A percentile compares a stretch with the other conserved stretches of the same genome.
These are phyloP conservation scores for Orchesella cincta DNA, from an alignment of 1,140 invertebrate species.

Conservation along the genomic window DNA sequence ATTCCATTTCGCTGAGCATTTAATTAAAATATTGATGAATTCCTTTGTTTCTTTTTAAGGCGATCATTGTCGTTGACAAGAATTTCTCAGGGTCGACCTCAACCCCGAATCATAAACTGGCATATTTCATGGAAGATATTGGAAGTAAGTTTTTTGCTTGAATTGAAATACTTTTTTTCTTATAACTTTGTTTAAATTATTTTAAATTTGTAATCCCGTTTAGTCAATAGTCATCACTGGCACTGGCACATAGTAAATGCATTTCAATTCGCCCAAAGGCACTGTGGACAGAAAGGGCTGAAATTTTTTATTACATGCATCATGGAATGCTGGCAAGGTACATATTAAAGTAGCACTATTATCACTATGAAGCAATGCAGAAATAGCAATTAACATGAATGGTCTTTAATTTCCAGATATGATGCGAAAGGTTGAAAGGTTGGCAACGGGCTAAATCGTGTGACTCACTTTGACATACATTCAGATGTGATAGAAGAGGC, in stretches of 20 bases:
- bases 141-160: too few relatives aligned
- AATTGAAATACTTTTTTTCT: too few relatives aligned
- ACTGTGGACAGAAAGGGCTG: slow-evolving; percentile 70
- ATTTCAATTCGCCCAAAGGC: slow-evolving; percentile 61
- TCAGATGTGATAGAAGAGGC: slow-evolving; percentile 37
- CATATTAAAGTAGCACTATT: too few relatives aligned
- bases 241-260: slow-evolving; percentile 82
- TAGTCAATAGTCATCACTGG: slow-evolving; percentile 79
- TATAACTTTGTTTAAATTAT: too few relatives aligned
- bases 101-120: slow-evolving; percentile 30
- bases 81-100: slow-evolving; percentile 27
- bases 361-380: too few relatives aligned
- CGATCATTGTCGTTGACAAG: background rate
- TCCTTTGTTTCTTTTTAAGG: too few relatives aligned
- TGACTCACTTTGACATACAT: slow-evolving; percentile 28
- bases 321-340: slow-evolving; percentile 64
- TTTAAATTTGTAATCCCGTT: too few relatives aligned
- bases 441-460: slow-evolving; percentile 50
- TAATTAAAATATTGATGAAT: too few relatives aligned
- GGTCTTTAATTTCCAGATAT: too few relatives aligned
- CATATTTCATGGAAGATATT: slow-evolving; percentile 45
- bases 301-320: slow-evolving; percentile 75
- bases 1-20: too few relatives aligned
- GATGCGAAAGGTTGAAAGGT: slow-evolving; percentile 46
- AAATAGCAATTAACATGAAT: too few relatives aligned